A percentile compares a stretch with the other conserved stretches of the same genome.
Conservation (phyloP, 1,140 invertebrate genomes). For the Homalodisca vitripennis region DNA sequence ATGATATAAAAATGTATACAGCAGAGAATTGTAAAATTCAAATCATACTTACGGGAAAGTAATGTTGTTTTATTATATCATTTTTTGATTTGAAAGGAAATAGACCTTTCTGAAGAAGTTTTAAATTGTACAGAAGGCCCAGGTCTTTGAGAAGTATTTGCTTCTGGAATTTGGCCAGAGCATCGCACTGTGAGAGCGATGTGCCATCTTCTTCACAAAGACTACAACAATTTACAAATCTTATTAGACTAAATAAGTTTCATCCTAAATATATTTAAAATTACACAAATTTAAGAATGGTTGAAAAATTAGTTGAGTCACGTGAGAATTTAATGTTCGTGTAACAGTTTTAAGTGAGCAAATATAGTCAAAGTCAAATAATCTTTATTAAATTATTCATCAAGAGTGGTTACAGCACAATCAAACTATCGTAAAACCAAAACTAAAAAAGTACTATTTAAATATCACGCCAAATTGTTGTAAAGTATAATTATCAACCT, state of each 20-base stretch:
- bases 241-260: neutral
- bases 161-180: neutral
- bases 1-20: too few relatives aligned
- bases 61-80: neutral
- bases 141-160: neutral
- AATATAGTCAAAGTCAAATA: neutral
- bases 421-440: neutral
- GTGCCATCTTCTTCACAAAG: neutral
- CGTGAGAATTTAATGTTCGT: too few relatives aligned
- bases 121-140: neutral
- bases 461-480: neutral
- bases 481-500: neutral
- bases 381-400: neutral
- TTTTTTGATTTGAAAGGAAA: neutral
- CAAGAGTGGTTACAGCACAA: neutral
- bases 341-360: neutral
- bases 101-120: neutral
- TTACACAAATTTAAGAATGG: too few relatives aligned
- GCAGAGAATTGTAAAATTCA: too few relatives aligned
- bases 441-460: neutral
- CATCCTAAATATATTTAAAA: too few relatives aligned
- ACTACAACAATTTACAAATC: neutral
- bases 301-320: too few relatives aligned
- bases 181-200: neutral
- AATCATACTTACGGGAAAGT: slow-evolving; percentile 5